Conservation (phyloP, 2,797 vertebrate genomes). For the Hoplostethus atlanticus region DNA sequence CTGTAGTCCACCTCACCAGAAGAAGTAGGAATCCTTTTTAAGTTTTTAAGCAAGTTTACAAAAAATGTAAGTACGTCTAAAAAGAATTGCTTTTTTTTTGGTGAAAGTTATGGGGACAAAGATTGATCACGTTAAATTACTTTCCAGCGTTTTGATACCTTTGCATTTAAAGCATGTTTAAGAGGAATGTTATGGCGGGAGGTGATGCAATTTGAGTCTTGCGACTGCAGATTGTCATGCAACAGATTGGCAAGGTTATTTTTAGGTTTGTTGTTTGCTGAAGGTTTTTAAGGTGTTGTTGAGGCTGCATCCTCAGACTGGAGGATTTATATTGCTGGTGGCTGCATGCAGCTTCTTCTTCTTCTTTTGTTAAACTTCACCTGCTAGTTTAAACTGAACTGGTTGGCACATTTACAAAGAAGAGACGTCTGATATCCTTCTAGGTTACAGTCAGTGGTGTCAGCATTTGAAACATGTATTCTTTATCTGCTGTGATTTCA, state of each 20-base stretch:
- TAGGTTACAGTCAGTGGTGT: not conserved
- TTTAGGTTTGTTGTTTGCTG: not conserved
- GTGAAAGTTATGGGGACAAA: not conserved
- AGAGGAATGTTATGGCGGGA: not conserved
- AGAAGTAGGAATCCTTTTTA: constrained; percentile 12
- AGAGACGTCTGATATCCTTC: not conserved
- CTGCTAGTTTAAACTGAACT: not conserved
- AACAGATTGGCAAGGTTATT: not conserved
- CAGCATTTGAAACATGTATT: constrained; percentile 10
- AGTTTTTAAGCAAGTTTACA: constrained; percentile 51
- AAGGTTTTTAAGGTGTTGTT: not conserved
- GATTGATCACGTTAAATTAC: not conserved
- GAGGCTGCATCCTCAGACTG: not conserved
- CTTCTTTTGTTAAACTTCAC: too few species aligned
- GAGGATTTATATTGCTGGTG: not conserved
- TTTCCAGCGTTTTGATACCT: not conserved
- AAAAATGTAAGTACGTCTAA: not conserved
- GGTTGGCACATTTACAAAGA: not conserved
- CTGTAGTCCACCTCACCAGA: constrained; percentile 20
- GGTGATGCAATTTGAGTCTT: not conserved
- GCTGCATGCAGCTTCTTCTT: not conserved
- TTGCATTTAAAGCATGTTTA: not conserved
- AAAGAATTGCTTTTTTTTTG: not conserved
- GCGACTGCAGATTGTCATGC: not conserved
- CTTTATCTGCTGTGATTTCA: constrained; percentile 70